Evolutionary conservation across 2,113 vertebrate genomes (phyloP).

Genomic region (Furnarius figulus): DNA sequence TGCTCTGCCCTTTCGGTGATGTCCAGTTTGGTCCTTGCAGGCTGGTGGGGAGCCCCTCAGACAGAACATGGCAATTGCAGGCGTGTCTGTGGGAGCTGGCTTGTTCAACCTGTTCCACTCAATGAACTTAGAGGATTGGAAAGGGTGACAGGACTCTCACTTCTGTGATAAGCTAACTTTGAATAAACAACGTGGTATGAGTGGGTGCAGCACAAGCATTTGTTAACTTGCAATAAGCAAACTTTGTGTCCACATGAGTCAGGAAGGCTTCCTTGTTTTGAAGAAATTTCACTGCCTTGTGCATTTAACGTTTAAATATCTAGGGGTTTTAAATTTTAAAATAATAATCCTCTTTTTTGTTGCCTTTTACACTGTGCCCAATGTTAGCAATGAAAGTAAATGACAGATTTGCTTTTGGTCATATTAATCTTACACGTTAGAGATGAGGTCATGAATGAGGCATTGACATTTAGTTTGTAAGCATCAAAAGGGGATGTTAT

Average conservation of each 20-base stretch:
- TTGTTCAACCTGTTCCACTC: neutral
- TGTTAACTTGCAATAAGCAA: neutral
- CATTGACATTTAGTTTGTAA: constrained; percentile 2
- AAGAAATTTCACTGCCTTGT: neutral
- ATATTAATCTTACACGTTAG: neutral
- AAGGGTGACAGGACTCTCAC: neutral
- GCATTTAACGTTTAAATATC: neutral
- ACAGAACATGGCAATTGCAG: neutral
- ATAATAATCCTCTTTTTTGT: neutral
- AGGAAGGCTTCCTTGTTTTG: neutral
- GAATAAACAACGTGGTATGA: neutral
- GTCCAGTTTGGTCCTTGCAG: fast-evolving
- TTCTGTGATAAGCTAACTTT: neutral
- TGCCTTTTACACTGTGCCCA: neutral
- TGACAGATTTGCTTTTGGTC: neutral
- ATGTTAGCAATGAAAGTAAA: neutral
- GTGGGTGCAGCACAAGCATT: neutral
- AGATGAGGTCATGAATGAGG: neutral
- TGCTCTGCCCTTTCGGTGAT: neutral
- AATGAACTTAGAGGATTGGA: neutral
- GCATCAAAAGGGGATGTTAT: neutral
- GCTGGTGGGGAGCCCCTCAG: fast-evolving
- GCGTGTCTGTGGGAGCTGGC: neutral
- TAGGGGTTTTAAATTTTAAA: neutral
- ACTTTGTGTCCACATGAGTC: neutral